Conservation (phyloP, 2,888 invertebrate species). For the Sepiola atlantica region DNA sequence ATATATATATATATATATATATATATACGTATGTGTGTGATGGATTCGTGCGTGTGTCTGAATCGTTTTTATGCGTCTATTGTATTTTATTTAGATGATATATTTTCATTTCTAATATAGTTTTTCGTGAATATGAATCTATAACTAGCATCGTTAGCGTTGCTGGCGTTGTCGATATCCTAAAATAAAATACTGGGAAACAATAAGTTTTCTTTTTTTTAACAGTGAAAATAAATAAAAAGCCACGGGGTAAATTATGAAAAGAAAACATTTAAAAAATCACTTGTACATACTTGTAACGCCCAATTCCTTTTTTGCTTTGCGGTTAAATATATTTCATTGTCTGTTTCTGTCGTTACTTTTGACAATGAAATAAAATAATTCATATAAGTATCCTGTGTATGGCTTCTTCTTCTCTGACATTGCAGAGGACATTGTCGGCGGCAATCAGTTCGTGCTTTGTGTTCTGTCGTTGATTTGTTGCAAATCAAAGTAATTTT, state of each 20-base stretch:
- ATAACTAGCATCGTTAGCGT: background rate
- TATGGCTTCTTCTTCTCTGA: background rate
- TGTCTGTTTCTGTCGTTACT: background rate
- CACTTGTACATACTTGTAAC: background rate
- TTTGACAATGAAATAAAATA: background rate
- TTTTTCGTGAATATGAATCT: too few species aligned
- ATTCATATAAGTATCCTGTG: background rate
- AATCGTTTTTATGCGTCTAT: background rate
- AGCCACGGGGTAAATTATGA: background rate
- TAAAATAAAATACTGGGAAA: background rate
- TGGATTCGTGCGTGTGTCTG: too few species aligned
- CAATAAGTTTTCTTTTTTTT: background rate
- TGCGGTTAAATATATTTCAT: background rate
- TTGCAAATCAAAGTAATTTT: conserved; percentile 11
- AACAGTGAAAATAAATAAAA: background rate
- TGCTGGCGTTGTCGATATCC: background rate
- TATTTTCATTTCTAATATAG: background rate
- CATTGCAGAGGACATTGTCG: background rate
- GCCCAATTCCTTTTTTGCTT: background rate
- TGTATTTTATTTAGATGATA: background rate
- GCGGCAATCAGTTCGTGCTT: background rate
- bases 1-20: too few species aligned
- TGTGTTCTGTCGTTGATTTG: background rate
- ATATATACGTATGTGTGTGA: too few species aligned
- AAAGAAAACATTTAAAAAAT: background rate